Base-by-base conservation (phyloP, 2,888 invertebrate species). In the Epistrophella euchroma region DNA sequence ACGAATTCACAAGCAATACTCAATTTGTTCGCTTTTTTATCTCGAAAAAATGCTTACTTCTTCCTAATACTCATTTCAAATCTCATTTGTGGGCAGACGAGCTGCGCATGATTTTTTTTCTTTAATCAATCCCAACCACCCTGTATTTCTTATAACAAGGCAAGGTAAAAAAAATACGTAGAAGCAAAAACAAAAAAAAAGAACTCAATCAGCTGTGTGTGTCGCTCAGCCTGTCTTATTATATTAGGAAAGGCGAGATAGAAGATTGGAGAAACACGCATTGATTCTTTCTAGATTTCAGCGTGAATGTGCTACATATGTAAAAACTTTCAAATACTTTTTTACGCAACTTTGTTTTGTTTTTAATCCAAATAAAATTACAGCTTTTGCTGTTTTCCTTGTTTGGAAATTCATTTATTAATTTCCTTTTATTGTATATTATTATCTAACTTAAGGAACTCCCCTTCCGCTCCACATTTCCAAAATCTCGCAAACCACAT, bases 191-290 rank as follows among this genome's bases (percentile, higher is more conserved):
- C 45, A 43, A 50, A 45, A 52, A 19, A 71, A 75, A 79, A 79
- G 66, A 72, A 47, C 66, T 56, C 52, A 80, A 76, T 85, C 85
- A 85, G 85, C 85, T 85, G 85, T 81, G 76, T n/a, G 52, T 22
- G 28, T 37, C 50, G 7, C 62, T 73, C 56, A 28, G 55, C 62
- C 68, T 35, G 58, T 85, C 76, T 43, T 13, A 35, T 9, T 50
- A 10, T 19, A 56, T 28, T 17, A 9, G 62, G 7, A n/a, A 25
- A 73, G 62, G 68, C 22, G 52, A 32, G 72, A 76, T 17, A 73
- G 47, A 58, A 64, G 25, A 62, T 35, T 15, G n/a, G 15, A 55
- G 32, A 45, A 73, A 74, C 68, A 80, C 68, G 52, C 62, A 52
- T 74, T 68, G 68, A 71, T 50, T 70, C 52, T 43, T 52, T 25